These are phyloP conservation scores for Tupaia tana DNA, from an alignment of 2,113 vertebrate genomes.

Conservation along the genomic window DNA sequence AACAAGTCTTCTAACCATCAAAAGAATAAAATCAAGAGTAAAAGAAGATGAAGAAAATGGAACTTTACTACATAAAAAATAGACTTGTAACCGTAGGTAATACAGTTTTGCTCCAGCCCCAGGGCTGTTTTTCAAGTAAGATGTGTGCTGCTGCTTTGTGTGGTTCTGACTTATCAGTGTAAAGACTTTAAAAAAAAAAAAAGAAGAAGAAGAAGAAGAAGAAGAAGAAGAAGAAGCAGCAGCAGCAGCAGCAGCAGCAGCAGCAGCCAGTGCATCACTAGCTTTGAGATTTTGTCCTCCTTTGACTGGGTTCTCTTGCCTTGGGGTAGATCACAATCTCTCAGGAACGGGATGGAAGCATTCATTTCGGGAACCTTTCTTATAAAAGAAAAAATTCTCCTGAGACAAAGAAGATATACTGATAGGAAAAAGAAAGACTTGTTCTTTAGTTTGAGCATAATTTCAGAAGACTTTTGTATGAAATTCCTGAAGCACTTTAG, in stretches of 20 bases:
- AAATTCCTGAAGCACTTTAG: conserved; percentile 62
- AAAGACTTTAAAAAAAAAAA: not conserved
- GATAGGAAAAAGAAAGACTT: conserved; percentile 52
- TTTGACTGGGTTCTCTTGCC: not conserved
- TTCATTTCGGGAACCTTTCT: conserved; percentile 52
- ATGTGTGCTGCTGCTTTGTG: not conserved
- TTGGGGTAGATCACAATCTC: not conserved
- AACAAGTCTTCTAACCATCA: not conserved
- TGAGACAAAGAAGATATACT: conserved; percentile 53
- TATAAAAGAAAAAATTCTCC: conserved; percentile 48
- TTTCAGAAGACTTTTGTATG: conserved; percentile 68
- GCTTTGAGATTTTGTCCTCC: not conserved
- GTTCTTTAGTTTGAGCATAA: conserved; percentile 41
- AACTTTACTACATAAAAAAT: not conserved
- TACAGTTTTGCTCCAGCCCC: not conserved
- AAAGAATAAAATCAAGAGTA: not conserved
- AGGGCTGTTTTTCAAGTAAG: accelerated
- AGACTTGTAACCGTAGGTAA: not conserved
- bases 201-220: not conserved
- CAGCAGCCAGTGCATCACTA: accelerated
- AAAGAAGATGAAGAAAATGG: not conserved
- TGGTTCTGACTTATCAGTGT: not conserved
- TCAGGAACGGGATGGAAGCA: not conserved
- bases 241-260: no score
- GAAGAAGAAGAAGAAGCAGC: no score